Conservation (phyloP, 1,140 invertebrate species). For the Probaryconus sp. region DNA sequence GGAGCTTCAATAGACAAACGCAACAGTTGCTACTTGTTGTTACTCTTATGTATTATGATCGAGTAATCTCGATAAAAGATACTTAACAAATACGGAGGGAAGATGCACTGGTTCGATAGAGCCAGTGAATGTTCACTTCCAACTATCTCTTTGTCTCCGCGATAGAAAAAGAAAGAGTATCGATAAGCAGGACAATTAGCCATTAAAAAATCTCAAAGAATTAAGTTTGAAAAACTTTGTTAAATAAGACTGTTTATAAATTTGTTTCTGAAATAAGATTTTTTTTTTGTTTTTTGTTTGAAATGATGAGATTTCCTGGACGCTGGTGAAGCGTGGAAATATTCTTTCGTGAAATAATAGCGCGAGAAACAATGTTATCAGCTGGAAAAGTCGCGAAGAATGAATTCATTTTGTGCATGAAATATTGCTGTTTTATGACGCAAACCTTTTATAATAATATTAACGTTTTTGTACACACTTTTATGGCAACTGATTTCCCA, state of each 20-base stretch:
- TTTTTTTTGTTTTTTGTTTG: no score
- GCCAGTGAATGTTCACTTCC: no score
- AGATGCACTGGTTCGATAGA: no score
- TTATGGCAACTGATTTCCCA: no score
- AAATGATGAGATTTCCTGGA: constrained; percentile 24
- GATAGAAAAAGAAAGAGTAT: not conserved
- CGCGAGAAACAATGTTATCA: constrained; percentile 24
- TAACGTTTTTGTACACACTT: constrained; percentile 5
- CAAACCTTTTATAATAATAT: constrained; percentile 2
- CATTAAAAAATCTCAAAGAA: no score
- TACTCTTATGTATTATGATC: constrained; percentile 50
- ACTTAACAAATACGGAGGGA: constrained; percentile 7
- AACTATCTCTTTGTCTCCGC: no score
- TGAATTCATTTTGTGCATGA: constrained; percentile 24
- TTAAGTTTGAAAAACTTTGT: no score
- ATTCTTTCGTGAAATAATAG: constrained; percentile 25
- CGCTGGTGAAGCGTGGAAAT: constrained; percentile 11
- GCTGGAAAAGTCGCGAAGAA: constrained; percentile 13
- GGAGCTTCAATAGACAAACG: constrained; percentile 42
- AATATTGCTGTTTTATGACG: constrained; percentile 5
- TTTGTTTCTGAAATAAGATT: no score
- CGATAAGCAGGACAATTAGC: no score
- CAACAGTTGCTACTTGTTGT: constrained; percentile 62
- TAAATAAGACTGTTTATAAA: no score
- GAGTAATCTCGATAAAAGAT: constrained; percentile 47